A percentile compares a stretch with the other conserved stretches of the same genome.
Conservation (phyloP, 2,797 vertebrate genomes). For the Manis javanica region DNA sequence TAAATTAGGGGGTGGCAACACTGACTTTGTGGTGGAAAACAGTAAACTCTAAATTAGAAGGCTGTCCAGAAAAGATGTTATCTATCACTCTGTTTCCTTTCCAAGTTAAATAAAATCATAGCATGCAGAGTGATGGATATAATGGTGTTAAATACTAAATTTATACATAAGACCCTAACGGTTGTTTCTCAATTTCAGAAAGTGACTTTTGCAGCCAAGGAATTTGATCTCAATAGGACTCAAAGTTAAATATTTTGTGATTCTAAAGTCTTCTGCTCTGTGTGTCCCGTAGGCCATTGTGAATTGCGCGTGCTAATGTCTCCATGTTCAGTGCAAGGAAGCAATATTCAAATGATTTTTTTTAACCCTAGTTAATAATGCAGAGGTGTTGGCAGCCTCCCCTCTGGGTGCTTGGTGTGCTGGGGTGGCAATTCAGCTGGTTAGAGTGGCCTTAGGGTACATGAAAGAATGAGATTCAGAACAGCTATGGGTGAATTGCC, state of each 20-base stretch:
- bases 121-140: not conserved
- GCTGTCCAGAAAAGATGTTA: not conserved
- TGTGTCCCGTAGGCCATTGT: not conserved
- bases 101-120: conserved; percentile 8
- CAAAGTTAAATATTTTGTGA: not conserved
- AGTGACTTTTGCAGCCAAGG: not conserved
- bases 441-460: not conserved
- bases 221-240: not conserved
- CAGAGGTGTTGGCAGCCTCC: not conserved
- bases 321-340: not conserved
- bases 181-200: not conserved
- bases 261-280: not conserved
- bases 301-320: not conserved
- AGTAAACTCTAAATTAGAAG: not conserved
- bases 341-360: not conserved
- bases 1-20: not conserved
- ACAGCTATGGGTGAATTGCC: not conserved
- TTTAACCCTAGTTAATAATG: not conserved
- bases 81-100: not conserved
- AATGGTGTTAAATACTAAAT: not conserved
- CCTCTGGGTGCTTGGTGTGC: not conserved
- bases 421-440: not conserved
- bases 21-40: not conserved
- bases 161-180: not conserved
- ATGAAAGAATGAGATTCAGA: not conserved